phyloP scores from a whole-genome alignment of 2,113 vertebrate genomes.

The Spizaetus ornatus region DNA sequence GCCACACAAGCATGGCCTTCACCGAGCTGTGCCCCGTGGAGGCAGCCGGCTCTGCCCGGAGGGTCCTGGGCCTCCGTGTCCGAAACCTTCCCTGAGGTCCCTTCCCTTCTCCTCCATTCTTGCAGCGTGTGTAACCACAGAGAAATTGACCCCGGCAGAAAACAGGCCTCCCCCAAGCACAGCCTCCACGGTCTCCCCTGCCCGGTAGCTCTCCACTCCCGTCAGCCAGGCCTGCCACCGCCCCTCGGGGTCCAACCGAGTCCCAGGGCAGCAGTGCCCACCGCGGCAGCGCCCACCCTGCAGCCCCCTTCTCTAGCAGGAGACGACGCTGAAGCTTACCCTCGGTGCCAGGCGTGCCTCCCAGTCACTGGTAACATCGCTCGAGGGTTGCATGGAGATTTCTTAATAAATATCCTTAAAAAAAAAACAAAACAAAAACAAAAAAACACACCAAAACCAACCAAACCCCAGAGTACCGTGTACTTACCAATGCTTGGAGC shows the following conservation, averaged over 20 bases:
- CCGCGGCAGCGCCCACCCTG: background rate
- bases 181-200: background rate
- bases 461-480: background rate
- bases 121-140: background rate
- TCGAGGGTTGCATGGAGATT: background rate
- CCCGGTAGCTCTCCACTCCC: background rate
- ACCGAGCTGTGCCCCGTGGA: background rate
- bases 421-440: too few relatives aligned
- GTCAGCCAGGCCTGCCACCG: fast-evolving
- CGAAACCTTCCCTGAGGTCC: background rate
- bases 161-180: background rate
- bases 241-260: fast-evolving
- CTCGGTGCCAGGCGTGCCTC: background rate
- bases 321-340: background rate
- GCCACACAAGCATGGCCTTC: fast-evolving
- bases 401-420: background rate
- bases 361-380: background rate
- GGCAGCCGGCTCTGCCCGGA: fast-evolving
- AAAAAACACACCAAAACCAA: background rate
- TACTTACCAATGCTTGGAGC: background rate
- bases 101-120: background rate
- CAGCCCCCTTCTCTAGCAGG: background rate
- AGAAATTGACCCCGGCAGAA: too few relatives aligned
- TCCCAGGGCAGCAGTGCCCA: background rate
- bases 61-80: background rate